Evolutionary conservation across 2,113 vertebrate genomes (phyloP).

Genomic region (Nyctereutes procyonoides): DNA sequence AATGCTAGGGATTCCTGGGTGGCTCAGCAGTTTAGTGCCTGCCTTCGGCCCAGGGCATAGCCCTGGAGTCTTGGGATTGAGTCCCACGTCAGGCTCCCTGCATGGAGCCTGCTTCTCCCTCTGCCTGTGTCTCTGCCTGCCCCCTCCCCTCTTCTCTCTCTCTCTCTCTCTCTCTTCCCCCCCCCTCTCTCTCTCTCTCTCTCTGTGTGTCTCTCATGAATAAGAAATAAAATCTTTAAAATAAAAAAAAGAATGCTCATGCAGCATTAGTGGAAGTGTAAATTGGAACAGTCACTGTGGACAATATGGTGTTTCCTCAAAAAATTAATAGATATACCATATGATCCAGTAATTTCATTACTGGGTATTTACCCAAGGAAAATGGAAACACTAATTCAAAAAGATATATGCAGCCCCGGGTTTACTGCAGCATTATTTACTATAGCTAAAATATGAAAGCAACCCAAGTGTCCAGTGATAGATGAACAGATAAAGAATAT

Average conservation of each 20-base stretch:
- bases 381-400: neutral
- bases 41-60: too few relatives aligned
- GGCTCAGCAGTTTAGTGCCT: too few relatives aligned
- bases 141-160: too few relatives aligned
- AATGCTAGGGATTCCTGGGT: neutral
- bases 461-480: neutral
- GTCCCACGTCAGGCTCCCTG: too few relatives aligned
- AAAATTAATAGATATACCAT: neutral
- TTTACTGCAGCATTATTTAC: neutral
- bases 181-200: too few relatives aligned
- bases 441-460: neutral
- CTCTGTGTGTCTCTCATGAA: too few relatives aligned
- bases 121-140: too few relatives aligned
- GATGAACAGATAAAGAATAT: neutral
- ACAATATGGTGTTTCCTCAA: neutral
- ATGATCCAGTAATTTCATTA: neutral
- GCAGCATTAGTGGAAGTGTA: neutral
- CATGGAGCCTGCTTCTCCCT: too few relatives aligned
- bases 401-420: neutral
- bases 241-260: neutral
- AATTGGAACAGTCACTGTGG: neutral
- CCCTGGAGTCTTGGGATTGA: too few relatives aligned
- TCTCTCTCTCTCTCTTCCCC: too few relatives aligned
- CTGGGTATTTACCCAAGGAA: neutral
- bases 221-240: too few relatives aligned